Percentiles rank a stretch among this genome's conserved stretches.
These are phyloP conservation scores for Calliopsis andreniformis DNA, from an alignment of 1,140 invertebrate genomes.

Conservation along the genomic window DNA sequence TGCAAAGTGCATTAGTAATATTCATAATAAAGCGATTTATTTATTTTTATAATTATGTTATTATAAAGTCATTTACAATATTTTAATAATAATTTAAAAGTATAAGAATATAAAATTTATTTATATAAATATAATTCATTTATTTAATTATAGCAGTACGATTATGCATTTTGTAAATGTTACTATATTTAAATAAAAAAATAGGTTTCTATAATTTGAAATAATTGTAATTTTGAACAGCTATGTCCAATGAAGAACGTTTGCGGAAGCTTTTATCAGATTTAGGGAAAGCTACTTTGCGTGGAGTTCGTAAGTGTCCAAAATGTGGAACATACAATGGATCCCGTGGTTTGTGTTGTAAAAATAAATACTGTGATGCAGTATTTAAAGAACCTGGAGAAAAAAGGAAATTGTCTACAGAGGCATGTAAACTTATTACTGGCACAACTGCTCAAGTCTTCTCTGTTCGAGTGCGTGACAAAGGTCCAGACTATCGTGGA, in stretches of 20 bases:
- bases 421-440: slow-evolving; percentile 87
- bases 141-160: too few relatives aligned
- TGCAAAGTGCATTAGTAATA: not conserved
- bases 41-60: not conserved
- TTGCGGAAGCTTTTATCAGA: slow-evolving; percentile 81
- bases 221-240: slow-evolving; percentile 36
- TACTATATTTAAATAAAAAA: not conserved
- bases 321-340: slow-evolving; percentile 91
- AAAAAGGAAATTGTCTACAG: slow-evolving; percentile 84
- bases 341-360: slow-evolving; percentile 87
- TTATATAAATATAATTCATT: not conserved
- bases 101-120: not conserved
- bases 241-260: slow-evolving; percentile 77
- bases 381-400: slow-evolving; percentile 87
- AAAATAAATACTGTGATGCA: slow-evolving; percentile 88
- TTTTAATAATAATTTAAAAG: not conserved
- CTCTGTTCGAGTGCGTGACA: slow-evolving; percentile 86
- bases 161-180: not conserved
- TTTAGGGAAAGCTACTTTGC: slow-evolving; percentile 86
- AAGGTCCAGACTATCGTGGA: slow-evolving; percentile 87
- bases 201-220: not conserved
- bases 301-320: slow-evolving; percentile 89
- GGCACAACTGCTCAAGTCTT: slow-evolving; percentile 85
- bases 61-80: not conserved
- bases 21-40: not conserved